phyloP scores from a whole-genome alignment of 2,113 vertebrate species.

The Callionymus lyra region DNA sequence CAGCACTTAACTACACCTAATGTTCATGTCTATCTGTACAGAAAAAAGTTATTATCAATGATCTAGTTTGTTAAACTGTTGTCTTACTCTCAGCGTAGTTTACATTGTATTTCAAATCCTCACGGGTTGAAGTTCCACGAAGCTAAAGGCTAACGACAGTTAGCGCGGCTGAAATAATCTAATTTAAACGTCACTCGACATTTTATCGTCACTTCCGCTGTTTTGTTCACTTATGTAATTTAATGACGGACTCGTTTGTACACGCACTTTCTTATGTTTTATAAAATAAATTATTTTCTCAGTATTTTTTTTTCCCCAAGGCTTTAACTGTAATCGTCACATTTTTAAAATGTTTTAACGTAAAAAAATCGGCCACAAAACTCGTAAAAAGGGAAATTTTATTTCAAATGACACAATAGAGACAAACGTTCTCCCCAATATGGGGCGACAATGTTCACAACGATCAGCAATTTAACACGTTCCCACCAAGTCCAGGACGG shows the following conservation, averaged over 20 bases:
- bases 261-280: conserved; percentile 54
- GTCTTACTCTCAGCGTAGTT: no score
- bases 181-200: not conserved
- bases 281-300: conserved; percentile 70
- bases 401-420: conserved; percentile 64
- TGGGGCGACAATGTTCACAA: conserved; percentile 67
- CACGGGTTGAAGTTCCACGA: no score
- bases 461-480: conserved; percentile 47
- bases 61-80: no score
- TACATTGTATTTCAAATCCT: no score
- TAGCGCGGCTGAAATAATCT: not conserved
- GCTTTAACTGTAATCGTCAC: no score
- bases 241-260: not conserved
- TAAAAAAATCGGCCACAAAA: no score
- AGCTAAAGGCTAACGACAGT: no score
- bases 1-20: not conserved
- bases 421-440: conserved; percentile 67
- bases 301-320: conserved; percentile 15
- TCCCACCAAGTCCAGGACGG: conserved; percentile 22
- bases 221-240: not conserved
- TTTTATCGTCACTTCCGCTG: not conserved
- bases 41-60: no score
- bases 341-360: no score
- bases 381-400: conserved; percentile 59
- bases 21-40: no score